Percentiles rank a stretch among this genome's conserved stretches.
These are phyloP conservation scores for Ploceus nigricollis DNA, from an alignment of 2,113 vertebrate species.

Conservation along the genomic window DNA sequence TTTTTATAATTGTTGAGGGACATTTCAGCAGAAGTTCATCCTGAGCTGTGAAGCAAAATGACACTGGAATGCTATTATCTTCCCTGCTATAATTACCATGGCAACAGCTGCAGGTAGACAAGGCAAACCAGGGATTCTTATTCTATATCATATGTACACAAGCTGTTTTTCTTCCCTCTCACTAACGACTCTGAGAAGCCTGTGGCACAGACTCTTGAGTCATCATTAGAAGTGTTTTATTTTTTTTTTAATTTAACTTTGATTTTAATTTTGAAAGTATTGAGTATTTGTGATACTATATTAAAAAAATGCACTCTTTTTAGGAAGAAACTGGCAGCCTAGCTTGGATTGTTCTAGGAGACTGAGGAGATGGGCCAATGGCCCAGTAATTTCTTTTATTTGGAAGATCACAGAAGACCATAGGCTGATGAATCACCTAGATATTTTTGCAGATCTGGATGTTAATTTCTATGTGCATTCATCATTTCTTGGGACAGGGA, in stretches of 20 bases:
- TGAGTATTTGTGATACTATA: neutral
- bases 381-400: neutral
- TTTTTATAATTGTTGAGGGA: slow-evolving; percentile 30
- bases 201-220: neutral
- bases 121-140: neutral
- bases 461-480: neutral
- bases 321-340: neutral
- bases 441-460: accelerated
- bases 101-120: slow-evolving; percentile 59
- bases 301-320: neutral
- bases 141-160: neutral
- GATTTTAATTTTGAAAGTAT: neutral
- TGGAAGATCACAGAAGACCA: neutral
- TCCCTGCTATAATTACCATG: slow-evolving; percentile 46
- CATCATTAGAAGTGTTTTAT: neutral
- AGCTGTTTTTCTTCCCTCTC: neutral
- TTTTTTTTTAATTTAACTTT: neutral
- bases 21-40: neutral
- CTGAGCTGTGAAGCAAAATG: neutral
- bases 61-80: neutral
- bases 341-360: neutral
- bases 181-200: neutral
- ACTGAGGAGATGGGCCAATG: neutral
- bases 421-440: neutral
- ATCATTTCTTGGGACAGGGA: neutral